Conservation (phyloP, 2,113 vertebrate species). For the Xerus inauris region DNA sequence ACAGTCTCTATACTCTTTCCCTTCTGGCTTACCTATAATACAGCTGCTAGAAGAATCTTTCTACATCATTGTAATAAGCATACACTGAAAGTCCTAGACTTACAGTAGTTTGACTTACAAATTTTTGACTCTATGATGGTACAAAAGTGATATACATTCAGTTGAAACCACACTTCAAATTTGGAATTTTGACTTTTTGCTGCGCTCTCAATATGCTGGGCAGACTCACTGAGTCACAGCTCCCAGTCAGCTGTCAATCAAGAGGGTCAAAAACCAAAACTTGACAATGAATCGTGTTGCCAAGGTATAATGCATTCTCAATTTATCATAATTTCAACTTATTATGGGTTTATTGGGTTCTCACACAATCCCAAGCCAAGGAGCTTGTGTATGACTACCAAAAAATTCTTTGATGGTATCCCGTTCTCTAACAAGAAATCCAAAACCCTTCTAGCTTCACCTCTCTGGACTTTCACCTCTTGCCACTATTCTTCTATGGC, state of each 20-base stretch:
- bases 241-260: not conserved
- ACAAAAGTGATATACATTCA: fast-evolving
- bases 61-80: not conserved
- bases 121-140: not conserved
- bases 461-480: not conserved
- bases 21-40: not conserved
- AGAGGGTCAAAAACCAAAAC: not conserved
- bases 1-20: not conserved
- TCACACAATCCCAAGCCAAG: not conserved
- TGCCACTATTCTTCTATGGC: not conserved
- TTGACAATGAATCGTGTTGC: not conserved
- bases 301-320: not conserved
- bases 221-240: not conserved
- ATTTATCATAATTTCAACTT: not conserved
- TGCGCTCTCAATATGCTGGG: not conserved
- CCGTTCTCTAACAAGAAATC: not conserved
- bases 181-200: not conserved
- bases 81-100: not conserved
- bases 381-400: not conserved
- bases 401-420: not conserved
- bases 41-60: not conserved
- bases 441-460: not conserved
- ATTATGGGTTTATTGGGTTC: not conserved
- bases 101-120: not conserved
- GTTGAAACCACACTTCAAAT: not conserved